These are phyloP conservation scores for Muntiacus muntjak DNA, from an alignment of 2,113 vertebrate species.

Conservation along the genomic window DNA sequence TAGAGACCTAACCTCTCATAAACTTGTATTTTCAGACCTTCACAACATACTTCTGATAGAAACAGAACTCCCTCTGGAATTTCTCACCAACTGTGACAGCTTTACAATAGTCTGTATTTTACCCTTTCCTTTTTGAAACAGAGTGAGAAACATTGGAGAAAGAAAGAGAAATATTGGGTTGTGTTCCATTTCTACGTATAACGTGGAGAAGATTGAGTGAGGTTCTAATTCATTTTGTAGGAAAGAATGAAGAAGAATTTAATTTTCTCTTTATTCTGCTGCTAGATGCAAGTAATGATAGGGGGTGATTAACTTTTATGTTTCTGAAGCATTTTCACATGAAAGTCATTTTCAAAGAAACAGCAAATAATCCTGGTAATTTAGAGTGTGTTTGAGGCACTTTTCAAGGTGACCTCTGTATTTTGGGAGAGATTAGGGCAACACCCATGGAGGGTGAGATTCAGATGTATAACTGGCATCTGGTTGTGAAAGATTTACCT, in stretches of 20 bases:
- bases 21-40: slow-evolving; percentile 19
- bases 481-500: slow-evolving; percentile 15
- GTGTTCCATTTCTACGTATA: neutral
- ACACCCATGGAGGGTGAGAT: neutral
- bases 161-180: neutral
- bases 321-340: slow-evolving; percentile 63
- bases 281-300: slow-evolving; percentile 59
- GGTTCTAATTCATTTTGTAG: slow-evolving; percentile 44
- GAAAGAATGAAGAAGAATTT: slow-evolving; percentile 59
- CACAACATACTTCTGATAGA: neutral
- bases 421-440: slow-evolving; percentile 35
- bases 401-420: slow-evolving; percentile 52
- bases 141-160: neutral
- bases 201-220: neutral
- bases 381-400: slow-evolving; percentile 46
- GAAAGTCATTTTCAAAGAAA: slow-evolving; percentile 66
- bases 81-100: neutral
- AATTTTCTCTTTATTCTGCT: slow-evolving; percentile 48
- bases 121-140: neutral
- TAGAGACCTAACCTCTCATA: neutral
- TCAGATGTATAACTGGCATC: neutral
- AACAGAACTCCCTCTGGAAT: neutral
- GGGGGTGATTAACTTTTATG: slow-evolving; percentile 60
- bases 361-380: slow-evolving; percentile 43
- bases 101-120: neutral